Conservation (phyloP, 2,888 invertebrate genomes). For the Hirtodrosophila duncani region DNA sequence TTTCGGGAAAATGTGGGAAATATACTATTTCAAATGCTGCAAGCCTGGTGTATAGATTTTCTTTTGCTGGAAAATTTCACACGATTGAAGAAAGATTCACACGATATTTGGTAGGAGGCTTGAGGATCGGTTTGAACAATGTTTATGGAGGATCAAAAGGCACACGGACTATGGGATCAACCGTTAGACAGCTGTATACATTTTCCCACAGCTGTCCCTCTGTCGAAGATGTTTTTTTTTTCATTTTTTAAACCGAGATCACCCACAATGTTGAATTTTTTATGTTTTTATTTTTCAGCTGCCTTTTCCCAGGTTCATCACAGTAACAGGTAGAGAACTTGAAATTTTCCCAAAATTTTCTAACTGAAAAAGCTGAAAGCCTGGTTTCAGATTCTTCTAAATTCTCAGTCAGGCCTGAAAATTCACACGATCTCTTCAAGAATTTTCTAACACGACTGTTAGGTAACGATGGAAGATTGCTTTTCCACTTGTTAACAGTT, state of each 20-base stretch:
- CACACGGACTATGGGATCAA: too few relatives aligned
- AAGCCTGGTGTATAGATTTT: not conserved
- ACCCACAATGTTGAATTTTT: too few relatives aligned
- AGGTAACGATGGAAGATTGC: not conserved
- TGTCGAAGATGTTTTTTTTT: too few relatives aligned
- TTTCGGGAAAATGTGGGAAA: conserved; percentile 22
- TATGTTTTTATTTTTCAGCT: conserved; percentile 1
- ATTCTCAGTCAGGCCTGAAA: not conserved
- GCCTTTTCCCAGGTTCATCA: conserved; percentile 13
- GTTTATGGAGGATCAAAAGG: conserved; percentile 1
- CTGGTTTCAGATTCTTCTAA: conserved; percentile 13
- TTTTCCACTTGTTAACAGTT: conserved; percentile 11
- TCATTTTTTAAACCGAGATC: too few relatives aligned
- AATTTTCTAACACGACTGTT: not conserved
- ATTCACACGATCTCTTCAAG: conserved; percentile 23
- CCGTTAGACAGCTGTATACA: conserved; percentile 8
- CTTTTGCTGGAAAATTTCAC: conserved; percentile 3
- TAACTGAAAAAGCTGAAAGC: conserved; percentile 3
- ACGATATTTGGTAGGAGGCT: too few relatives aligned
- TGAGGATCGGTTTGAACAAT: too few relatives aligned
- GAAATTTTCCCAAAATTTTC: conserved; percentile 1
- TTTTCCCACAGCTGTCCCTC: conserved; percentile 25
- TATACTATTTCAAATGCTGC: not conserved
- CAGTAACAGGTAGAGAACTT: conserved; percentile 28
- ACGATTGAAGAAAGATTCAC: conserved; percentile 7